Percentiles rank a stretch among this genome's conserved stretches.
phyloP scores from a whole-genome alignment of 2,888 invertebrate species.

The Elegia similella region DNA sequence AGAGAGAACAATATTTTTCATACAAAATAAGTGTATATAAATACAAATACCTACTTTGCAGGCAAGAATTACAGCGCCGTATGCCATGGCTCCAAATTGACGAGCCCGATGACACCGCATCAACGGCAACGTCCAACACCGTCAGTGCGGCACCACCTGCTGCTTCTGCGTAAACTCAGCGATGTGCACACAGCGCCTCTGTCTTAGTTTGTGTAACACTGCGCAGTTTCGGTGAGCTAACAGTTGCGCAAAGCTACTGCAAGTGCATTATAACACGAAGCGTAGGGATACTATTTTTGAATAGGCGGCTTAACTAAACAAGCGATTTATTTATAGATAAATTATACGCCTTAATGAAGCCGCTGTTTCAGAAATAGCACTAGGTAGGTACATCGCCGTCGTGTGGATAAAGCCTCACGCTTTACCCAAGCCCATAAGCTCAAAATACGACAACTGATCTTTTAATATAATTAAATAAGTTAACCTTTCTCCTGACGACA shows the following conservation, averaged over 20 bases:
- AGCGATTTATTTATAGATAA: too few species aligned
- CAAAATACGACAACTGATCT: slow-evolving; percentile 15
- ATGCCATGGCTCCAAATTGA: slow-evolving; percentile 90
- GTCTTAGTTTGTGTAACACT: too few species aligned
- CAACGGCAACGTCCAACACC: slow-evolving; percentile 77
- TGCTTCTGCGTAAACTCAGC: slow-evolving; percentile 47
- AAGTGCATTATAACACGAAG: too few species aligned
- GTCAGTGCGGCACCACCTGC: slow-evolving; percentile 53
- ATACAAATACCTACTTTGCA: slow-evolving; percentile 39
- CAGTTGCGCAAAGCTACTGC: too few species aligned
- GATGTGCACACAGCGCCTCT: too few species aligned
- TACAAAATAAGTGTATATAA: too few species aligned
- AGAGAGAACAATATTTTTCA: too few species aligned
- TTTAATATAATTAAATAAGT: neutral
- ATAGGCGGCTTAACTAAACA: too few species aligned
- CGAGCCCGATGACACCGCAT: slow-evolving; percentile 83
- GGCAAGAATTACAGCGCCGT: slow-evolving; percentile 89
- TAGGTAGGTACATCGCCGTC: neutral
- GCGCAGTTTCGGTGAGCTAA: too few species aligned
- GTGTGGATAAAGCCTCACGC: neutral
- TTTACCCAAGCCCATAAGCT: slow-evolving; percentile 12
- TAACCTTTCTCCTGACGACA: slow-evolving; percentile 7
- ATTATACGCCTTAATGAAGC: too few species aligned
- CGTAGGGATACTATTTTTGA: too few species aligned
- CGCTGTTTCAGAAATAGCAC: neutral